Evolutionary conservation across 2,113 vertebrate genomes (phyloP), one percentile per base, ranked within the genome.

Genomic region (Gallinago media): DNA sequence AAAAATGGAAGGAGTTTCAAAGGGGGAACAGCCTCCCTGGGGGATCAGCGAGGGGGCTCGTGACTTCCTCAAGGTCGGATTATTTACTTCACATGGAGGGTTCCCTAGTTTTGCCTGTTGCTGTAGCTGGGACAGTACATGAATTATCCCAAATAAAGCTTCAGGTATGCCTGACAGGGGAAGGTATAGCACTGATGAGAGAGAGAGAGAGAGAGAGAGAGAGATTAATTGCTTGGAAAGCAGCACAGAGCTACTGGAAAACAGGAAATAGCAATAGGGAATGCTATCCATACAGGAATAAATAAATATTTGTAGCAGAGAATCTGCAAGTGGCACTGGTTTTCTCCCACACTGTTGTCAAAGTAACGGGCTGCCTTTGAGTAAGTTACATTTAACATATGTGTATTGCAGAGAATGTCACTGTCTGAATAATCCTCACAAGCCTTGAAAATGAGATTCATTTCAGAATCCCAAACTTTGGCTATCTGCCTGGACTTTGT

Each of bases 231-330:
- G 38, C 73, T 88, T 96, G 91, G 61, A 94, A 94, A 81, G 82
- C 56, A 50, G 66, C 83, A 52, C 67, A 81, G 18, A 71, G 72
- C 81, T 81, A 77, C 87, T 91, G 70, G 58, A 88, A 96, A 96
- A 89, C 65, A 96, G 92, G 92, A 97, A 94, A 90, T 49, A 91
- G 61, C 49, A 18, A 42, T 31, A 70, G 42, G 46, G 91, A 85
- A 66, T 67, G 34, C 25, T 62, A 4, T 47, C 67, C 0, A 0
- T 70, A 42, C 27, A 73, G 65, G 78, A 72, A 49, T 76, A 75
- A 95, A 79, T 56, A 92, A 79, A 58, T 80, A 66, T 66, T 88
- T 88, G 50, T 71, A 54, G 42, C 79, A 61, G 44, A 80, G 46
- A 29, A 55, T 50, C 67, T 83, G 42, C 42, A 83, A 70, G 38